Base-by-base conservation (phyloP, 2,888 invertebrate genomes). In the Limenitis camilla region DNA sequence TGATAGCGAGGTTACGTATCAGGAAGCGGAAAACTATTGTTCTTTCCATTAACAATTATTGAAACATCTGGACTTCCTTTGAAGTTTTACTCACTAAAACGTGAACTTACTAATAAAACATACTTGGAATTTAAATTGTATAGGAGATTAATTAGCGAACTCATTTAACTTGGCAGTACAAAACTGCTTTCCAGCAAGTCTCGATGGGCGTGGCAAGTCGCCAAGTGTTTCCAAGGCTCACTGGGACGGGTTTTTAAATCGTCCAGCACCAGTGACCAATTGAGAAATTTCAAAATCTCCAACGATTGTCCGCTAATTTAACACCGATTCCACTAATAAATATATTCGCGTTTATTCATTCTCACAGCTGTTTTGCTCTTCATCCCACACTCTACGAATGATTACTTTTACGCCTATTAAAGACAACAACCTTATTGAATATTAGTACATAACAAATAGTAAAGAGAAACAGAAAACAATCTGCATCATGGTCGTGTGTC, bases 171-270 rank as follows among this genome's bases (percentile, higher is more conserved):
- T 52, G 52, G 42, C 52, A 51, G 43, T 42, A 38, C 41, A 53
- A 57, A 68, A 68, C 65, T 68, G 65, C 62, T 69, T 65, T 74
- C 66, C 71, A 76, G 71, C 64, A 61, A 60, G 68, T 70, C 65
- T 72, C 65, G 60, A 72, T 74, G 80, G 84, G 83, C 78, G 81
- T 82, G 84, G 84, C 82, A 78, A 74, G 64, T 71, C 70, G 73
- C 79, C 79, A 81, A 81, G 70, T 76, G 71, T 71, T 77, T 52
- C 66, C 78, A 83, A 81, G 81, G 79, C 74, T 70, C 71, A 67
- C 71, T 61, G 66, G 71, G 74, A 80, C 80, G 71, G 75, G 78
- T 81, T 84, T 81, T 80, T 77, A 74, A 75, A 76, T 74, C 73
- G 71, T 76, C 68, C 69, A 68, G 70, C 69, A 71, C 65, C 71